phyloP scores from a whole-genome alignment of 2,113 vertebrate genomes.

The Tragelaphus scriptus region DNA sequence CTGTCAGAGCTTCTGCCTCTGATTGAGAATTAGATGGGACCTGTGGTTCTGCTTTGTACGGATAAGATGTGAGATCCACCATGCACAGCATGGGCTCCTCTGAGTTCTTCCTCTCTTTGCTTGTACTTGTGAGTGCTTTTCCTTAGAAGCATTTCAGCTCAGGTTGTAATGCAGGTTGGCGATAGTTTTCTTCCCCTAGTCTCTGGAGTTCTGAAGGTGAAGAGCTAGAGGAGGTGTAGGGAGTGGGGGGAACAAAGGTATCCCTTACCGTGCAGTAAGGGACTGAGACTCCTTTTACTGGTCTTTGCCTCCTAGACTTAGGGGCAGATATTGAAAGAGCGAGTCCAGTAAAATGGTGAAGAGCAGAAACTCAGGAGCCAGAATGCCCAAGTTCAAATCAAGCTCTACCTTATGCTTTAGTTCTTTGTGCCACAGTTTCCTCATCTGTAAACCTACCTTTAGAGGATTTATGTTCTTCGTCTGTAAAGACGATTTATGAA shows the following conservation, averaged over 20 bases:
- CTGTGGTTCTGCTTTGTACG: background rate
- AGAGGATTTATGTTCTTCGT: background rate
- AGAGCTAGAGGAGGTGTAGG: background rate
- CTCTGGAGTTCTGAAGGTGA: background rate
- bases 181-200: too few species aligned
- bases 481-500: background rate
- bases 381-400: background rate
- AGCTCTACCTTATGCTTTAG: background rate
- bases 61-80: background rate
- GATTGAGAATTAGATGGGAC: background rate
- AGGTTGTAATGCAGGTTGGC: background rate
- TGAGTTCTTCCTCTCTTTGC: background rate
- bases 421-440: background rate
- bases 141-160: background rate
- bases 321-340: background rate
- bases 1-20: background rate
- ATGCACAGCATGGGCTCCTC: rapidly evolving
- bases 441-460: background rate
- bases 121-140: background rate
- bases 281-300: background rate
- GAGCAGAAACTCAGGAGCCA: background rate
- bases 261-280: background rate
- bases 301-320: background rate
- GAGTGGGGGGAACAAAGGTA: rapidly evolving
- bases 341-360: background rate